Base-by-base conservation (phyloP, 2,797 vertebrate genomes). In the Syncerus caffer region DNA sequence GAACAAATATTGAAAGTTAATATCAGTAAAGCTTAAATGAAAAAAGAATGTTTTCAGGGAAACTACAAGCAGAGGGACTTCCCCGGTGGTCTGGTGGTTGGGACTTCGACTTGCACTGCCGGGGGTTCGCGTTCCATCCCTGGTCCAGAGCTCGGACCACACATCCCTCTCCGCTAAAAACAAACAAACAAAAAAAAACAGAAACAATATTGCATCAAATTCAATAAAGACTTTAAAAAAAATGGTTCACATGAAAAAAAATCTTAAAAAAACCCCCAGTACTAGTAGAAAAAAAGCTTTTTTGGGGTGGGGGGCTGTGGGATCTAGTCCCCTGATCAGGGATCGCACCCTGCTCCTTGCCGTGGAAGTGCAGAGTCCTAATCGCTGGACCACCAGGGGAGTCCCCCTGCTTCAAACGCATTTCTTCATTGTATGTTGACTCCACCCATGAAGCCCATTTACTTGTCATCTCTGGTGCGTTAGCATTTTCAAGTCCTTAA, bases 81-180 rank as follows among this genome's bases (percentile, higher is more conserved):
- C 34, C 34, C 67, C 0, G 1, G 67, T 2, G 34, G 21, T 74
- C 67, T 0, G 3, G 6, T 4, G 67, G 34, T 4, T 42, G 67
- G 67, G 21, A 74, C 67, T 42, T 23, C 14, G 67, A 42, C 67
- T 74, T 14, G 67, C 34, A 1, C 34, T 25, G 6, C 21, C 0
- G 0, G 12, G 21, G 11, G 6, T 7, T 38, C 0, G 0, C 0
- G 1, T 25, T 23, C 67, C 21, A 25, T 42, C 67, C 67, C 67
- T 42, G 34, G 34, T 25, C 11, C 11, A 25, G 34, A 74, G 67
- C 67, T 74, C 34, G 42, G 67, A 42, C 12, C 11, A 25, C 11
- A 42, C 21, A 3, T 42, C 34, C 34, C 34, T 25, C 11, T 25
- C 67, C 0, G 21, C 21, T 42, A 74, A 74, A 25, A 42, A 4